phyloP scores from a whole-genome alignment of 2,113 vertebrate genomes.

The Gymnarchus niloticus region DNA sequence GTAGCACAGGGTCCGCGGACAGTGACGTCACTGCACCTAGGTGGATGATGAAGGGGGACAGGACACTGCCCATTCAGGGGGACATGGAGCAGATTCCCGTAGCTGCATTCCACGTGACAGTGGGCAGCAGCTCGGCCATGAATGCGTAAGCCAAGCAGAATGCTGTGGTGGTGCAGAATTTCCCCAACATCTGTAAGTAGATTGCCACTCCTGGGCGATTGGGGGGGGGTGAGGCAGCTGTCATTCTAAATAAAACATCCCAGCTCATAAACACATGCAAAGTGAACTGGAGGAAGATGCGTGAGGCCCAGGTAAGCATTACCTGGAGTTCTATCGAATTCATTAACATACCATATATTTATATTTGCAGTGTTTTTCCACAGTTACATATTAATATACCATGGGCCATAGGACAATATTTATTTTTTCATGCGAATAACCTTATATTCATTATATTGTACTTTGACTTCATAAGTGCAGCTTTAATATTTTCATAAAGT shows the following conservation, averaged over 20 bases:
- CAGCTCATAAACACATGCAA: background rate
- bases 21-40: slow-evolving; percentile 61
- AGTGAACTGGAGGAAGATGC: background rate
- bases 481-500: too few relatives aligned
- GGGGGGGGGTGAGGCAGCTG: slow-evolving; percentile 35
- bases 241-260: background rate
- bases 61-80: slow-evolving; percentile 75
- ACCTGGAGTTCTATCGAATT: slow-evolving; percentile 66
- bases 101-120: slow-evolving; percentile 75
- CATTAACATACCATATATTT: background rate
- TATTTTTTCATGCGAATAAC: background rate
- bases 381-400: background rate
- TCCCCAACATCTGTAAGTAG: slow-evolving; percentile 77
- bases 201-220: slow-evolving; percentile 58
- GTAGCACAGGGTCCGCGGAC: too few relatives aligned
- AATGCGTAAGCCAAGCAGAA: slow-evolving; percentile 79
- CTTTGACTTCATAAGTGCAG: too few relatives aligned
- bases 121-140: slow-evolving; percentile 80
- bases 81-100: slow-evolving; percentile 76
- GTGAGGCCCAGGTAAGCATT: slow-evolving; percentile 9
- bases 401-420: background rate
- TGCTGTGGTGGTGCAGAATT: slow-evolving; percentile 75
- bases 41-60: slow-evolving; percentile 80
- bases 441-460: too few relatives aligned
- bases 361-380: too few relatives aligned